phyloP scores from a whole-genome alignment of 2,888 invertebrate genomes.

The Cheilosia vernalis region DNA sequence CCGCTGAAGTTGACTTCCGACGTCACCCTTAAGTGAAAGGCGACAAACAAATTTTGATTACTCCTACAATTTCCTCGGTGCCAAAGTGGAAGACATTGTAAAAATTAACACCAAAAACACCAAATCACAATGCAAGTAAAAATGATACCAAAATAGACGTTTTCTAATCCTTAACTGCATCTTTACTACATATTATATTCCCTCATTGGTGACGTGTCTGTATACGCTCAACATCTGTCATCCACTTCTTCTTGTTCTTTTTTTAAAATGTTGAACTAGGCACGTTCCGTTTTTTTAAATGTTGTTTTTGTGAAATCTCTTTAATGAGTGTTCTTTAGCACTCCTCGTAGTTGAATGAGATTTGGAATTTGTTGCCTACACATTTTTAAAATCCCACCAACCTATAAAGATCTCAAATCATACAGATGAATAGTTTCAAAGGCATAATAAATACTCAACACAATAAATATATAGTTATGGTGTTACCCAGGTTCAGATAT shows the following conservation, averaged over 20 bases:
- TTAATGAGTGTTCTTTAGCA: conserved; percentile 28
- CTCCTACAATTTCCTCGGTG: not conserved
- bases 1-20: conserved; percentile 28
- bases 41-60: not conserved
- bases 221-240: conserved; percentile 45
- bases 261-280: conserved; percentile 51
- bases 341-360: conserved; percentile 12
- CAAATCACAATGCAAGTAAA: conserved; percentile 31
- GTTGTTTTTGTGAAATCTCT: conserved; percentile 39
- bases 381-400: not conserved
- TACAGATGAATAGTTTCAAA: conserved; percentile 25
- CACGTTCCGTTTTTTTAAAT: conserved; percentile 61
- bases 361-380: conserved; percentile 25
- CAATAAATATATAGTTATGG: conserved; percentile 3
- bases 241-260: conserved; percentile 52
- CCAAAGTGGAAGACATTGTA: conserved; percentile 20
- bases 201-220: conserved; percentile 24
- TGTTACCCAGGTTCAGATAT: not conserved
- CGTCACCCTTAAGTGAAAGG: not conserved
- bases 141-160: conserved; percentile 45
- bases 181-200: conserved; percentile 31
- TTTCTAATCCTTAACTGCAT: conserved; percentile 46
- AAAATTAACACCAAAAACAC: conserved; percentile 42
- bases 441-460: not conserved
- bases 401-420: conserved; percentile 11